These are phyloP conservation scores for Desmodus rotundus DNA, from an alignment of 2,113 vertebrate species.

Conservation along the genomic window DNA sequence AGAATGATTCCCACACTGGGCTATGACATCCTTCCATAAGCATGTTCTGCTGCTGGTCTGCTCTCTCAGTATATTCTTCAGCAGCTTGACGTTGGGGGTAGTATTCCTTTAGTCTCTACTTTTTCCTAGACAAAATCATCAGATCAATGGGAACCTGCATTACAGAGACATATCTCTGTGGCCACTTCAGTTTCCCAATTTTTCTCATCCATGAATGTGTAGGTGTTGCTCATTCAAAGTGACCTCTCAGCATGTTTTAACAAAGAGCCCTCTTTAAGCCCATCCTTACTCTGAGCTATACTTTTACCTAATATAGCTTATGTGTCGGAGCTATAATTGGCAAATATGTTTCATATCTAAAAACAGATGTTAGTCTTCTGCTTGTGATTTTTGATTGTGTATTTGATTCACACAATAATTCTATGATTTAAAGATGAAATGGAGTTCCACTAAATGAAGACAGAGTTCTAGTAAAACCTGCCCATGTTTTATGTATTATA, in stretches of 20 bases:
- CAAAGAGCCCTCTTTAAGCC: neutral
- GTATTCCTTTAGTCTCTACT: neutral
- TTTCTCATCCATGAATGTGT: neutral
- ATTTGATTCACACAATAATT: neutral
- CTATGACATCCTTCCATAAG: neutral
- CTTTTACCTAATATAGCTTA: neutral
- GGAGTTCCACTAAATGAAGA: neutral
- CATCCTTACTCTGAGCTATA: neutral
- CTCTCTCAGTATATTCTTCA: neutral
- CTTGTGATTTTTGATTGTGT: neutral
- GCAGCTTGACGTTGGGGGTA: accelerated
- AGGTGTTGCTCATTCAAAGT: neutral
- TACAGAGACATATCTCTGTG: neutral
- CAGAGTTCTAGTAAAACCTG: neutral
- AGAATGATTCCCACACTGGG: neutral
- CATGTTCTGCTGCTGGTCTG: neutral
- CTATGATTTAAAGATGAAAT: neutral
- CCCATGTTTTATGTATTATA: neutral
- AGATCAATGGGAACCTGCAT: neutral
- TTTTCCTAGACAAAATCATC: neutral
- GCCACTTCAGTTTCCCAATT: neutral
- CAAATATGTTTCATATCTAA: neutral
- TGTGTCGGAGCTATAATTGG: neutral
- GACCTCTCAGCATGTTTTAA: neutral
- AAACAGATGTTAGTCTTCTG: neutral